Evolutionary conservation across 2,888 invertebrate genomes (phyloP), one percentile per base, ranked within the genome.

Genomic region (Drosophila monieri): DNA sequence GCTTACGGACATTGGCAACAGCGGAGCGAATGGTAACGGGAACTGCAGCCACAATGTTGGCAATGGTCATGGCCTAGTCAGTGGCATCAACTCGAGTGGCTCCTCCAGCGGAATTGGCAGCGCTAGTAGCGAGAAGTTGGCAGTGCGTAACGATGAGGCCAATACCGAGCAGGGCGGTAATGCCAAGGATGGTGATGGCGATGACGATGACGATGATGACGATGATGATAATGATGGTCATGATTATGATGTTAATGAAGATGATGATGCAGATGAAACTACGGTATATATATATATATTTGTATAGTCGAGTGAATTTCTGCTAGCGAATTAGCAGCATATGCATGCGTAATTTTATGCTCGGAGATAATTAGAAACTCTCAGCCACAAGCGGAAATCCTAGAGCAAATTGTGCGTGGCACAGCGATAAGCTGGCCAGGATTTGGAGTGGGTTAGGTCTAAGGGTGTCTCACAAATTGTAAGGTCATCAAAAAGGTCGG

Each of bases 211-310:
- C 3, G 72, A 74, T 5, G 74, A 70, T 5, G 76, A 27, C 9
- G 72, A 1, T 4, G 21, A 70, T 6, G 71, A 35, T 1, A 73
- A 71, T 2, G 71, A 68, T 0, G 73, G 68, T 1, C 69, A 55
- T 5, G 72, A 74, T 5, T 74, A 70, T 5, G 76, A 27, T 27
- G 72, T 1, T 0, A 72, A 71, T 0, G 76, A 76, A 0, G 77
- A 79, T 0, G 78, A 68, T 14, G 70, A 80, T 30, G 83, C 73
- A 15, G 85, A 73, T 76, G 77, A 74, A 55, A 68, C 76, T 59
- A 89, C 88, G 89, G 89, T 89, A 89, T 51, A 74, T 61, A 67
- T 32, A 51, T 30, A 54, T 8, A 21, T 15, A 12, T 8, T 18
- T 27, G 30, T 35, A 48, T 25, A 44, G 18, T 46, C 44, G 37